phyloP scores from a whole-genome alignment of 2,888 invertebrate species.

The Amiota minor region DNA sequence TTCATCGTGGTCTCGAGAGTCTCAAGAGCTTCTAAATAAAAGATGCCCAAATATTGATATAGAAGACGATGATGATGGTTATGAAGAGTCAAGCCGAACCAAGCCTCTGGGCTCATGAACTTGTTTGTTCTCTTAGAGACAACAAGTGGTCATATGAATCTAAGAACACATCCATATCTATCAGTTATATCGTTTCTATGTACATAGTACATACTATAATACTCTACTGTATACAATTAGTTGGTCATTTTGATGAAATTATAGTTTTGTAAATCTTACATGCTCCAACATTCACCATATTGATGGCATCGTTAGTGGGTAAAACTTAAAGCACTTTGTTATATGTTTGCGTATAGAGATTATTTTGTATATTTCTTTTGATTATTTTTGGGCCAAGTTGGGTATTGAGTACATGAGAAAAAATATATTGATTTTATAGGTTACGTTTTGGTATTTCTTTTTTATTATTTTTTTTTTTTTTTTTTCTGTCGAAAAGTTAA shows the following conservation, averaged over 20 bases:
- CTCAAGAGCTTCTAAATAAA: conserved; percentile 27
- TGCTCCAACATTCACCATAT: neutral
- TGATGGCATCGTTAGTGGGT: conserved; percentile 19
- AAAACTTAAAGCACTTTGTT: neutral
- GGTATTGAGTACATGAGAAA: neutral
- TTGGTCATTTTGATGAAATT: conserved; percentile 20
- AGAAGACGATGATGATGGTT: neutral
- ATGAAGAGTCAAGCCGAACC: neutral
- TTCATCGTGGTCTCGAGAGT: conserved; percentile 51
- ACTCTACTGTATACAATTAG: conserved; percentile 17
- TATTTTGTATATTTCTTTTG: neutral
- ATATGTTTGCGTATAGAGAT: neutral
- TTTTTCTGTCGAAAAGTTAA: too few species aligned
- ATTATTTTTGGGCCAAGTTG: neutral
- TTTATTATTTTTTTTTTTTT: too few species aligned
- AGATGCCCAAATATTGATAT: conserved; percentile 65
- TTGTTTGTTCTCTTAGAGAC: neutral
- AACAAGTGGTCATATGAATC: too few species aligned
- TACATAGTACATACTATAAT: too few species aligned
- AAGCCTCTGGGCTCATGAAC: conserved; percentile 1
- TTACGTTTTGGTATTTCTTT: too few species aligned
- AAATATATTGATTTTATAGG: neutral
- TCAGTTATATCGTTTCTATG: too few species aligned
- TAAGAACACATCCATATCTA: too few species aligned
- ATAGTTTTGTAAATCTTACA: conserved; percentile 16